Percentiles rank a stretch among this genome's conserved stretches.
phyloP scores from a whole-genome alignment of 1,140 invertebrate genomes.

The Pogonomyrmex californicus region DNA sequence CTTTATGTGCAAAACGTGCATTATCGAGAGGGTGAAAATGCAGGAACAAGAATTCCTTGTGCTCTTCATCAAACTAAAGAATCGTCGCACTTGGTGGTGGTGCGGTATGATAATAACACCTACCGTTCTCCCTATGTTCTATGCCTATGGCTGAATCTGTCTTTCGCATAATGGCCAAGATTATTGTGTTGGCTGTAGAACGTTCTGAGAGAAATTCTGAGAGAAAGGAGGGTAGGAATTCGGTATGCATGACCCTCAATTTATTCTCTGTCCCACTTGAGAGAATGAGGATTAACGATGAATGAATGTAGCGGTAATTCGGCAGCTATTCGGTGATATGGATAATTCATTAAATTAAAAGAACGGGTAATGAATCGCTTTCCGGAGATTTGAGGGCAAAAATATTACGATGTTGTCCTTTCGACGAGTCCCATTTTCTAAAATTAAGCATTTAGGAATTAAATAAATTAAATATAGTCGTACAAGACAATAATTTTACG shows the following conservation, averaged over 20 bases:
- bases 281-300: conserved; percentile 49
- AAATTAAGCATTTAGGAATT: not conserved
- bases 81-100: not conserved
- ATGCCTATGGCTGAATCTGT: conserved; percentile 4
- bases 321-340: conserved; percentile 15
- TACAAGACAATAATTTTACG: not conserved
- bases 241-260: conserved; percentile 13
- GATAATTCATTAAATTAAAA: conserved; percentile 50
- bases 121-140: not conserved
- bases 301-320: conserved; percentile 41
- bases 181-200: conserved; percentile 22
- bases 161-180: conserved; percentile 25
- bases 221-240: conserved; percentile 22
- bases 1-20: not conserved
- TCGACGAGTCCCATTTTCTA: not conserved
- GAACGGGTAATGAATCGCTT: conserved; percentile 32
- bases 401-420: not conserved
- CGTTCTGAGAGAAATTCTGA: conserved; percentile 4
- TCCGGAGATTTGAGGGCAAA: not conserved
- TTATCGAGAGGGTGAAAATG: conserved; percentile 2
- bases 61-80: conserved; percentile 29
- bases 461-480: not conserved
- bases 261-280: conserved; percentile 28
- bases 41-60: not conserved
- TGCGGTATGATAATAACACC: conserved; percentile 41